Evolutionary conservation across 2,888 invertebrate species (phyloP).

Genomic region (Drosophila longiperda): DNA sequence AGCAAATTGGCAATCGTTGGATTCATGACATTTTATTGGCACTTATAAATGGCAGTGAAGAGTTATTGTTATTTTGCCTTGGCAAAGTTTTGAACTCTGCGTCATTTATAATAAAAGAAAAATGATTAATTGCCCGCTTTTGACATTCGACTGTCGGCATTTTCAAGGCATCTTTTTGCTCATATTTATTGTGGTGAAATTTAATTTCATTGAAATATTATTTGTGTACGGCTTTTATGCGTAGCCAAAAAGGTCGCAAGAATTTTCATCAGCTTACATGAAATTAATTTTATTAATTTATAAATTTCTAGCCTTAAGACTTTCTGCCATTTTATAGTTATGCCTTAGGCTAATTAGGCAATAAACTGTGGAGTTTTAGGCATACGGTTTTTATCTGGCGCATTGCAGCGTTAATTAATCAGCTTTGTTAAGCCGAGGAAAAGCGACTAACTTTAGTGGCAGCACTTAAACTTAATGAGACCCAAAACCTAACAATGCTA

Average conservation of each 20-base stretch:
- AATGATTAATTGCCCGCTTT: constrained; percentile 71
- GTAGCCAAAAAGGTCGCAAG: constrained; percentile 2
- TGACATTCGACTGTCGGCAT: constrained; percentile 35
- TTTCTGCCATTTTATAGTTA: not conserved
- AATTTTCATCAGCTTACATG: constrained; percentile 2
- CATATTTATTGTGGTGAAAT: not conserved
- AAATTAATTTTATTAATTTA: constrained; percentile 24
- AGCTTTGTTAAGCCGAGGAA: constrained; percentile 32
- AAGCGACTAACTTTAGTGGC: constrained; percentile 18
- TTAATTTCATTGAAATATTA: constrained; percentile 47
- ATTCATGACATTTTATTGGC: constrained; percentile 57
- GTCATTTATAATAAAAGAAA: constrained; percentile 57
- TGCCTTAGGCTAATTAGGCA: not conserved
- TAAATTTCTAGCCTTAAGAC: constrained; percentile 3
- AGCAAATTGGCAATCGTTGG: constrained; percentile 17
- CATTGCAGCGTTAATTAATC: constrained; percentile 45
- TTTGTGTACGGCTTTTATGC: constrained; percentile 7
- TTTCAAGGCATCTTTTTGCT: not conserved
- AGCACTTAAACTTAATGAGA: constrained; percentile 7
- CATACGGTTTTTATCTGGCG: constrained; percentile 1
- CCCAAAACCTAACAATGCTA: constrained; percentile 22
- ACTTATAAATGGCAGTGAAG: constrained; percentile 58
- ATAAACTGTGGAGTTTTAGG: not conserved
- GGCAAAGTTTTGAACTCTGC: constrained; percentile 42
- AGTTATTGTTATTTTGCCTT: constrained; percentile 36